Percentiles rank a stretch among this genome's conserved stretches.
Evolutionary conservation across 2,888 invertebrate genomes (phyloP).

Genomic region (Cecidostiba fungosa): DNA sequence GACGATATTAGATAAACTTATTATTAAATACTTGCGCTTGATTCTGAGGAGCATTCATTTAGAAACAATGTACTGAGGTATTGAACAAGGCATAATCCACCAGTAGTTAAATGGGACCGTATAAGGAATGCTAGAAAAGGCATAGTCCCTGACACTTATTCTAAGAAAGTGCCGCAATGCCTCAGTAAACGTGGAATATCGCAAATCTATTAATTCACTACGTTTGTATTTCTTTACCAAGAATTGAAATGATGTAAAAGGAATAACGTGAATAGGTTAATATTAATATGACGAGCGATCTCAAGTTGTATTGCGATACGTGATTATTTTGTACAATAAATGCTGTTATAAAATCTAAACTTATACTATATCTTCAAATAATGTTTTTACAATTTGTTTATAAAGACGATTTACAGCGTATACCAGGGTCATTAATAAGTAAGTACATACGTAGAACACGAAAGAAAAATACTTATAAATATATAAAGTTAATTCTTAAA

Average conservation of each 20-base stretch:
- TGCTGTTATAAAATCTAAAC: slow-evolving; percentile 47
- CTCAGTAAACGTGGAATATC: neutral
- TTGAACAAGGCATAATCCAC: neutral
- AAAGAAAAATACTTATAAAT: slow-evolving; percentile 18
- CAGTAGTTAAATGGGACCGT: neutral
- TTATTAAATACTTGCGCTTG: neutral
- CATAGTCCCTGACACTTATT: slow-evolving; percentile 13
- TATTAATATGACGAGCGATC: slow-evolving; percentile 37
- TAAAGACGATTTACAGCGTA: slow-evolving; percentile 22
- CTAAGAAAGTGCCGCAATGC: neutral
- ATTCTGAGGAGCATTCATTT: neutral
- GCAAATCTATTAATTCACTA: slow-evolving; percentile 12
- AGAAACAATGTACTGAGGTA: neutral
- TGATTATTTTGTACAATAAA: slow-evolving; percentile 60
- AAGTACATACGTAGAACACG: slow-evolving; percentile 5
- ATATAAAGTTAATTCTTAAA: no score
- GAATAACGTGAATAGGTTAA: slow-evolving; percentile 3
- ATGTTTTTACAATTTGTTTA: slow-evolving; percentile 40
- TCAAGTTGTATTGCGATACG: slow-evolving; percentile 38
- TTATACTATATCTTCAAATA: slow-evolving; percentile 26
- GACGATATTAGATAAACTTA: neutral
- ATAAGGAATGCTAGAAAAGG: neutral
- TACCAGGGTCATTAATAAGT: slow-evolving; percentile 3
- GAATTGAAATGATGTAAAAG: neutral
- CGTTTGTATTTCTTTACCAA: neutral